Conservation (phyloP, 2,113 vertebrate species). For the Oreochromis spilurus region DNA sequence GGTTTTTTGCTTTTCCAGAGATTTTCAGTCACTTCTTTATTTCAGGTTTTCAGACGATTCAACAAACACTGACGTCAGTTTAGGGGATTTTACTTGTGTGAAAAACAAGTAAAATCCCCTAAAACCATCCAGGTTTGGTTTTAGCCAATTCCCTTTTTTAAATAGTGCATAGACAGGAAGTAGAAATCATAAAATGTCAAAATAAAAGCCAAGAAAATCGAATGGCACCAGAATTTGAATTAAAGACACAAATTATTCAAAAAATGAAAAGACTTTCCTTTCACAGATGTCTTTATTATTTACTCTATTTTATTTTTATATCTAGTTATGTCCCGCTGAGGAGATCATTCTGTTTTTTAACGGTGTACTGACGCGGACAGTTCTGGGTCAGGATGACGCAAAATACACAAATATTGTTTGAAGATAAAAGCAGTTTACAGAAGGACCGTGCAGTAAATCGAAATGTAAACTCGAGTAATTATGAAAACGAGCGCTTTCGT, state of each 20-base stretch:
- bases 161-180: background rate
- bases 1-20: background rate
- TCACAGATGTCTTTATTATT: background rate
- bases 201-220: background rate
- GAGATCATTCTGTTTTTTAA: background rate
- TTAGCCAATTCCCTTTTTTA: background rate
- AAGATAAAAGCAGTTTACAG: background rate
- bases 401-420: background rate
- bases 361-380: fast-evolving
- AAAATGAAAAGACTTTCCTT: background rate
- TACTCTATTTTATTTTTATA: background rate
- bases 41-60: background rate
- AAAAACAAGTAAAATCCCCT: background rate
- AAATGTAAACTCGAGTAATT: background rate
- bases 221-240: background rate
- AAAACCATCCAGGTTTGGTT: background rate
- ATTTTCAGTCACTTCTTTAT: background rate
- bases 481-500: background rate
- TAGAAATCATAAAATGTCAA: background rate
- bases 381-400: background rate
- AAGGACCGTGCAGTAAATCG: background rate
- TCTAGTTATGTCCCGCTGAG: background rate
- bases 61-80: background rate
- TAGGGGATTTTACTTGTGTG: too few relatives aligned
- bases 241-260: background rate